Evolutionary conservation across 2,113 vertebrate species (phyloP).

Genomic region (Callionymus lyra): DNA sequence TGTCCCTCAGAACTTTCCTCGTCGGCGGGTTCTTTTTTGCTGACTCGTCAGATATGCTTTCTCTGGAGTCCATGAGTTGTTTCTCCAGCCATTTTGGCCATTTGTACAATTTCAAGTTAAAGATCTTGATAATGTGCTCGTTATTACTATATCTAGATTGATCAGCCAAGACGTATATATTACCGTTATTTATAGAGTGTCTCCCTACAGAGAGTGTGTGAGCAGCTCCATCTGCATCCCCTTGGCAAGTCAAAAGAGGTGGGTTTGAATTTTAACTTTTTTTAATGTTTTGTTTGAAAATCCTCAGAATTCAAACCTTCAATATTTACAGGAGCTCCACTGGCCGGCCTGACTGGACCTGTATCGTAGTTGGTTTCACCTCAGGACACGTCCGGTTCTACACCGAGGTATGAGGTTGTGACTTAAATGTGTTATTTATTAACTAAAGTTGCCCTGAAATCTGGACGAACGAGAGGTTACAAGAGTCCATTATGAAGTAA

Average conservation of each 20-base stretch:
- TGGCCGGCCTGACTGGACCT: constrained; percentile 95
- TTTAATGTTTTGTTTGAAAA: not conserved
- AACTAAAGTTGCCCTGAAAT: too few relatives aligned
- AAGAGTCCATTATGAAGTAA: too few relatives aligned
- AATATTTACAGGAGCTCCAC: constrained; percentile 83
- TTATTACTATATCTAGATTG: too few relatives aligned
- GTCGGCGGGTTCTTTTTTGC: too few relatives aligned
- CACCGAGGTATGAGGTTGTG: constrained; percentile 75
- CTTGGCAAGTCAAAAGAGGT: constrained; percentile 95
- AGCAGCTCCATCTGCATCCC: constrained; percentile 87
- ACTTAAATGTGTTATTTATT: too few relatives aligned
- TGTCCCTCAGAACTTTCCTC: not conserved
- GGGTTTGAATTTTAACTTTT: constrained; percentile 11
- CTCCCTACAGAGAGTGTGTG: constrained; percentile 77
- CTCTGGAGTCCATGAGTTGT: too few relatives aligned
- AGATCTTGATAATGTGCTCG: too few relatives aligned
- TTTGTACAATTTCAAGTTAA: too few relatives aligned
- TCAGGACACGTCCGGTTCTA: constrained; percentile 95
- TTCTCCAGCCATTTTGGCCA: too few relatives aligned
- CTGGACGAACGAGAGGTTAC: too few relatives aligned
- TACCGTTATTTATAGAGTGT: constrained; percentile 2
- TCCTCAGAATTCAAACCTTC: constrained; percentile 22
- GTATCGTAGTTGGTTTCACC: constrained; percentile 90
- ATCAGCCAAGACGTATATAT: too few relatives aligned
- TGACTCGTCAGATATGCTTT: too few relatives aligned